Evolutionary conservation across 2,888 invertebrate species (phyloP), one percentile per base, ranked within the genome.

Genomic region (Euzophera pinguis): DNA sequence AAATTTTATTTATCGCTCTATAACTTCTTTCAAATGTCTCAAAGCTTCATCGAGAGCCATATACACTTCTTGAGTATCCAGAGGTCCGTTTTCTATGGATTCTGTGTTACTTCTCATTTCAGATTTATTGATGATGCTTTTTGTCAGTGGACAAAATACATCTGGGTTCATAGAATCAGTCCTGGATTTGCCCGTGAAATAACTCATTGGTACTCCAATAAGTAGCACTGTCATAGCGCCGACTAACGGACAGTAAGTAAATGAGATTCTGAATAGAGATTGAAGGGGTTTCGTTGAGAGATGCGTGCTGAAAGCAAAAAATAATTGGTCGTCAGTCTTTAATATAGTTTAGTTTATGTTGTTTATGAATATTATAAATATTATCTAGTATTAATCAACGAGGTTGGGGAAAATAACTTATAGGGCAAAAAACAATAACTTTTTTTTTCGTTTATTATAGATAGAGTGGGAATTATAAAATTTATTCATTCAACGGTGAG

Each of bases 221-320:
- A 93, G 71, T 1, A 94, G 81, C 0, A 92, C 91, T 0, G 92
- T 83, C 0, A 92, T 63, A 0, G 91, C 91, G 0, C 94, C 94
- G 1, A 93, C 90, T 10, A 92, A 81, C 0, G 93, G 92, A 65
- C 94, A 94, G 79, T 93, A 94, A 59, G 94, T 92, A 75, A 94
- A 94, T 0, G 94, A 93, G 53, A 95, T 85, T 12, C 91, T 83
- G 75, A 93, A 95, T 3, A 94, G 75, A 32, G 91, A 83, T 54
- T 91, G 90, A 1, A 90, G 64, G 0, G 82, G 84, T 48, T 85
- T 88, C 0, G 75, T 68, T 35, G 84, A 83, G 0, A 85, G 57
- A 38, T 84, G 78, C 13, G 70, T 74, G 1, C 85, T 87, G 78
- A 52, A 82, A 79, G 16, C 45, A 45, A 54, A 55, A 47, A 50